Evolutionary conservation across 92 coral and sea anemone genomes (phyloP), one percentile per base, ranked within the genome.

Genomic region (Galaxea fascicularis): DNA sequence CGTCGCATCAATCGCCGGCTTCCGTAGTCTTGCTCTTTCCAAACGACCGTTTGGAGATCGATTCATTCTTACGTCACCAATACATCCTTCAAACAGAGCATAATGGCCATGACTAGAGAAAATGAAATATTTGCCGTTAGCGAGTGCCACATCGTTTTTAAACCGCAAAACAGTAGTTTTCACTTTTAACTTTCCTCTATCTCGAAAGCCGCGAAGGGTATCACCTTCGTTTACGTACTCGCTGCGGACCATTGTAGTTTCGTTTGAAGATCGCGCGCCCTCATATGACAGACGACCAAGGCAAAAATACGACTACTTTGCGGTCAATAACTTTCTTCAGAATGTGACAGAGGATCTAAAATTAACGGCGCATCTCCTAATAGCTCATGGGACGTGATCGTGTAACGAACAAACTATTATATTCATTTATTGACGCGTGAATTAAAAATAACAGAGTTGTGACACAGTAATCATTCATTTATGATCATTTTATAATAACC

Each of bases 391-490:
- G 21, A 49, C 24, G 25, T 4, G 58, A n/a, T 62, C 45, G 39
- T 63, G 58, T 65, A 64, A 63, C 68, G 62, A 20, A 11, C 27
- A 21, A 46, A 31, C 31, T 53, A 6, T 22, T 22, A 69, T 14
- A 81, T 69, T 81, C 22, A 81, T 81, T 81, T 11, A 81, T 53
- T 13, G 39, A 14, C 16, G 29, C 28, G 20, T 69, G 77, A 81
- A 81, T 70, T 30, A 81, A 57, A 78, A 81, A 56, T 81, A 81
- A 53, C 85, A 69, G 70, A 68, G 59, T 35, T 12, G 52, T 65
- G 74, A 30, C 44, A 49, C 31, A 41, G 12, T 71, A 18, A 81
- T 81, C 74, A 81, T 71, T 69, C 85, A 81, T 81, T 81, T 22
- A 81, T 81, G 78, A 81, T 39, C 67, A 57, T 81, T 49, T 57